Conservation (phyloP, 1,140 invertebrate species). For the Atta texana region DNA sequence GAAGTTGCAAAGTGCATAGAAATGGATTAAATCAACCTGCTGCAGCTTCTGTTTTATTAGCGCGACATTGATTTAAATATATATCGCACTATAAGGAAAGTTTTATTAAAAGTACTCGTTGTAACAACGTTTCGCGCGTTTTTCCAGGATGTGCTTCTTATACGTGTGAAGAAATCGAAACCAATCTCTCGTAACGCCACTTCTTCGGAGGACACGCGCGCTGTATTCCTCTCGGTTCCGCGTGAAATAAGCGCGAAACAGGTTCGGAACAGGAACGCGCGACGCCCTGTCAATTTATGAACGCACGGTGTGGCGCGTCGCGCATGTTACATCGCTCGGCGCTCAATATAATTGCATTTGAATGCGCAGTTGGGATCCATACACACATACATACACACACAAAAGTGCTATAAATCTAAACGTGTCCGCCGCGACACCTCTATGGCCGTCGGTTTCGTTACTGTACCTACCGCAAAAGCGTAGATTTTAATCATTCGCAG, state of each 20-base stretch:
- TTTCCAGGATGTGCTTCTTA: not conserved
- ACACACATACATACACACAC: not conserved
- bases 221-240: not conserved
- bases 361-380: slow-evolving; percentile 33
- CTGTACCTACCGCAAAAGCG: slow-evolving; percentile 30
- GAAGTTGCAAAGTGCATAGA: not conserved
- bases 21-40: not conserved
- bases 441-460: slow-evolving; percentile 42
- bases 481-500: slow-evolving; percentile 67
- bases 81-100: not conserved
- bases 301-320: not conserved
- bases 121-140: not conserved
- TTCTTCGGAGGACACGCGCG: not conserved
- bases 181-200: not conserved
- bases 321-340: not conserved
- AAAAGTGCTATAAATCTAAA: slow-evolving; percentile 57
- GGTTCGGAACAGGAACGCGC: slow-evolving; percentile 44
- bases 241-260: slow-evolving; percentile 60
- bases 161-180: not conserved
- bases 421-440: slow-evolving; percentile 22
- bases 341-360: slow-evolving; percentile 65
- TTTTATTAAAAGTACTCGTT: slow-evolving; percentile 30
- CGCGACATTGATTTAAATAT: slow-evolving; percentile 48
- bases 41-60: slow-evolving; percentile 28
- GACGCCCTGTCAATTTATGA: slow-evolving; percentile 57